These are phyloP conservation scores for Agrotis exclamationis DNA, from an alignment of 2,888 invertebrate species.

Conservation along the genomic window DNA sequence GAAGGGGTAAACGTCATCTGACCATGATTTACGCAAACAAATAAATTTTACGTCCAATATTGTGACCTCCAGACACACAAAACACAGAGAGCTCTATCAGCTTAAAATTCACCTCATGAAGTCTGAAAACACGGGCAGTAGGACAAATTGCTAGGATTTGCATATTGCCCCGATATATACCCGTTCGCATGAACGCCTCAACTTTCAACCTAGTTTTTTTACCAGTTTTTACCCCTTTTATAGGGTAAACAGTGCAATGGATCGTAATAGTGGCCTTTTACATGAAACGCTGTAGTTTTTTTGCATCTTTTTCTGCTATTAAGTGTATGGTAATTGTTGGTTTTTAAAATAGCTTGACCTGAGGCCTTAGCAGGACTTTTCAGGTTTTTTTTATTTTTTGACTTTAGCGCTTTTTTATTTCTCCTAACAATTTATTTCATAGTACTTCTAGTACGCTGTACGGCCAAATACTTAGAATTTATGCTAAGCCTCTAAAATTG, in stretches of 20 bases:
- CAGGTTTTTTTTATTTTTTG: too few species aligned
- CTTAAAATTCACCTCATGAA: conserved; percentile 25
- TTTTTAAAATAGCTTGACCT: conserved; percentile 19
- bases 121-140: conserved; percentile 41
- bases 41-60: too few species aligned
- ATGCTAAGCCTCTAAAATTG: too few species aligned
- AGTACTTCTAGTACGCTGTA: too few species aligned
- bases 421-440: too few species aligned
- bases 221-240: neutral
- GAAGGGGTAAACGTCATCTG: too few species aligned
- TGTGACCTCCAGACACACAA: neutral
- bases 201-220: conserved; percentile 16
- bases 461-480: too few species aligned
- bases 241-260: conserved; percentile 30
- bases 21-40: too few species aligned
- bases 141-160: conserved; percentile 42
- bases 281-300: conserved; percentile 9
- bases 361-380: too few species aligned
- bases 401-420: too few species aligned
- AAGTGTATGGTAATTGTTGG: conserved; percentile 2
- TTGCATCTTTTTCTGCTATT: neutral
- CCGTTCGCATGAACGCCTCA: conserved; percentile 23
- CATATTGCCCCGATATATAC: conserved; percentile 35
- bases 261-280: conserved; percentile 3
- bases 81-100: neutral